These are phyloP conservation scores for Oreotragus oreotragus DNA, from an alignment of 2,113 vertebrate species.

Conservation along the genomic window DNA sequence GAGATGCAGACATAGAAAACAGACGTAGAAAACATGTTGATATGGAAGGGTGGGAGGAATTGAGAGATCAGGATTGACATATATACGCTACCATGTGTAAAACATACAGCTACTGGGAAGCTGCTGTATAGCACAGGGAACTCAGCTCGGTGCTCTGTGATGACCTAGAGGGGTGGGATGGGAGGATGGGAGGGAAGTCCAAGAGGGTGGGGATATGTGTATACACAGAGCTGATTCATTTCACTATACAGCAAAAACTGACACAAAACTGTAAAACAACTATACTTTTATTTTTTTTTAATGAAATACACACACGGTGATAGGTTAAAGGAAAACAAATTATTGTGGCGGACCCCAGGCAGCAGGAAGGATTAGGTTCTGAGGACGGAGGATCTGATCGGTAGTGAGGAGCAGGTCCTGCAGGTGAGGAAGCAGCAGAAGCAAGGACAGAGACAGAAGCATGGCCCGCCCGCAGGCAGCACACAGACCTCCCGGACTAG, in stretches of 20 bases:
- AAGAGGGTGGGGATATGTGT: neutral
- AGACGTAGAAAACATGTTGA: neutral
- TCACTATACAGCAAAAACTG: neutral
- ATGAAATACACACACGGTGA: neutral
- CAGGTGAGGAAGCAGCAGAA: neutral
- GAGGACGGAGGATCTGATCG: neutral
- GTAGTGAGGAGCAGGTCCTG: neutral
- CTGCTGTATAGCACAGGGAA: neutral
- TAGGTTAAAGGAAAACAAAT: neutral
- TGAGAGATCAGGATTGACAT: neutral
- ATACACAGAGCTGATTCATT: neutral
- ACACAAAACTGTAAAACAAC: neutral
- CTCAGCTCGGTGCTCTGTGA: neutral
- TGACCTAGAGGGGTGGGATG: neutral
- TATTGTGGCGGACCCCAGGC: no score
- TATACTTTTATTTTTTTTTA: neutral
- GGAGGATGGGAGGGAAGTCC: neutral
- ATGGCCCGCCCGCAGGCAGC: neutral
- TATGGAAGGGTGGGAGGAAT: neutral
- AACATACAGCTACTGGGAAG: neutral
- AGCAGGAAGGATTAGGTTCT: neutral
- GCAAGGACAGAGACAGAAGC: neutral
- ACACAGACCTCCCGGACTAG: accelerated
- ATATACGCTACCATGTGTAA: neutral
- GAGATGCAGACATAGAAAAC: neutral